Conservation (phyloP, 92 coral and sea anemone genomes). For the Umimayanthus kanabou region DNA sequence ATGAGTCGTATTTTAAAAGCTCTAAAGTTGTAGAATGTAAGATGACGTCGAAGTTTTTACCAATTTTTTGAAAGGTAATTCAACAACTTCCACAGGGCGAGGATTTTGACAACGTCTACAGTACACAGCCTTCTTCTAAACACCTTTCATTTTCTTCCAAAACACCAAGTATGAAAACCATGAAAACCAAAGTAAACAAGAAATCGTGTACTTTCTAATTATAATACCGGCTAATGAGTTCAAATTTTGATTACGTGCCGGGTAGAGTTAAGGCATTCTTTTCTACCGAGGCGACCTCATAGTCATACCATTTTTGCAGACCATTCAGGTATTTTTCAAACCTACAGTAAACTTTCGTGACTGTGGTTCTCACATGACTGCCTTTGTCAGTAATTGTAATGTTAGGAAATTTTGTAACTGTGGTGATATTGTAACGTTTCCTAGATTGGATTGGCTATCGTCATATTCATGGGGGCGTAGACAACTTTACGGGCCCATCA, state of each 20-base stretch:
- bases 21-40: background rate
- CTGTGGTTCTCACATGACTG: background rate
- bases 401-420: background rate
- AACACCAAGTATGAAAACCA: no score
- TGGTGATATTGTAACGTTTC: background rate
- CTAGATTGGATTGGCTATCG: slow-evolving; percentile 67
- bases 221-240: no score
- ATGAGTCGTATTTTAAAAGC: background rate
- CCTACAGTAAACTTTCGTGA: background rate
- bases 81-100: background rate
- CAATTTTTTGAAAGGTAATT: background rate
- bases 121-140: background rate
- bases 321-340: no score
- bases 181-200: no score
- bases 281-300: background rate
- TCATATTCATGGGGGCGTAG: slow-evolving; percentile 67
- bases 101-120: no score
- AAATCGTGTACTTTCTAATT: no score
- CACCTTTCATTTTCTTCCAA: background rate
- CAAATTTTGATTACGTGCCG: no score
- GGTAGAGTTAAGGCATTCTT: no score
- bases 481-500: slow-evolving; percentile 43
- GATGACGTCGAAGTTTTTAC: slow-evolving; percentile 1
- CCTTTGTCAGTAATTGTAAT: background rate
- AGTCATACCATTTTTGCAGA: background rate